phyloP scores from a whole-genome alignment of 2,797 vertebrate genomes.

The Anabacerthia variegaticeps region DNA sequence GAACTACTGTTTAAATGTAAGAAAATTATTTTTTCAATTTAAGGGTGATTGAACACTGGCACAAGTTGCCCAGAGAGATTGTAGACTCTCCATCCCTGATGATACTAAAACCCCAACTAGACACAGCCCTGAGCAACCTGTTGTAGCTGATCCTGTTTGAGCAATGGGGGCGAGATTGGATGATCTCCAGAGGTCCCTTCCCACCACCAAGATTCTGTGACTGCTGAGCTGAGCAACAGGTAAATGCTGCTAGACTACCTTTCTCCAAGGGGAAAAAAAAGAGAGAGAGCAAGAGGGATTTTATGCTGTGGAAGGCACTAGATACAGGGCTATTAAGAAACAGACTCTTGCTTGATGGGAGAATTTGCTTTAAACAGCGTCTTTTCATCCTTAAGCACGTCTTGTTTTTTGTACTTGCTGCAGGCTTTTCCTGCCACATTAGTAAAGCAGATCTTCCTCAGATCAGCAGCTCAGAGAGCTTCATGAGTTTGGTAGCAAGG shows the following conservation, averaged over 20 bases:
- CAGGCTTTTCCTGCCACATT: background rate
- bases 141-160: background rate
- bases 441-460: background rate
- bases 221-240: background rate
- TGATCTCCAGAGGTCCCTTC: background rate
- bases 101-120: background rate
- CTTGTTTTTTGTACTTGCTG: background rate
- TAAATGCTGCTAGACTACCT: background rate
- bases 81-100: background rate
- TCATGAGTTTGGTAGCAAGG: background rate
- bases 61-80: background rate
- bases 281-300: background rate
- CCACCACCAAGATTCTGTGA: background rate
- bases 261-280: background rate
- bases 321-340: background rate
- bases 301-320: background rate
- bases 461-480: background rate
- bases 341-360: background rate
- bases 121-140: background rate
- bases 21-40: background rate
- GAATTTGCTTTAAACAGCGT: background rate
- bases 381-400: background rate
- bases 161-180: background rate
- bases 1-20: background rate
- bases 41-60: background rate